These are phyloP conservation scores for Criorhina ranunculi DNA, from an alignment of 2,888 invertebrate genomes.

Conservation along the genomic window DNA sequence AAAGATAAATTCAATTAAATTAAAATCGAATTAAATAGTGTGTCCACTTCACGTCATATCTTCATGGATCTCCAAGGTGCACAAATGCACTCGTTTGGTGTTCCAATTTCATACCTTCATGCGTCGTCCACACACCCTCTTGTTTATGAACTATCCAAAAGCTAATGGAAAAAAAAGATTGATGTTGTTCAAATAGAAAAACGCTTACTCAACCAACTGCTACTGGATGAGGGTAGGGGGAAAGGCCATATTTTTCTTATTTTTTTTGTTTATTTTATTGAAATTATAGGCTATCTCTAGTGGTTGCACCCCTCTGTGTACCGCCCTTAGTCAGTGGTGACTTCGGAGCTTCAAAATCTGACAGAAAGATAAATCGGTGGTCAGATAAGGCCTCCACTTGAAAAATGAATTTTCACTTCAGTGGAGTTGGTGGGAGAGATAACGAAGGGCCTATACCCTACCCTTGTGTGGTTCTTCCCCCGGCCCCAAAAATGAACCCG, in stretches of 20 bases:
- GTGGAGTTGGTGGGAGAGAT: slow-evolving; percentile 36
- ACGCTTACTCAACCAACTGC: slow-evolving; percentile 21
- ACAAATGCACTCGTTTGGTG: slow-evolving; percentile 16
- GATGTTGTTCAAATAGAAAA: slow-evolving; percentile 62
- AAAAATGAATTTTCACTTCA: slow-evolving; percentile 63
- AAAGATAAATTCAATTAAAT: slow-evolving; percentile 44
- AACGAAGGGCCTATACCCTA: slow-evolving; percentile 49
- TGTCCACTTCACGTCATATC: slow-evolving; percentile 51
- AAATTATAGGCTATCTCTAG: slow-evolving; percentile 36
- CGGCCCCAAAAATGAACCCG: background rate
- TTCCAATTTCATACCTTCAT: background rate
- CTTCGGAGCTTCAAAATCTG: slow-evolving; percentile 59
- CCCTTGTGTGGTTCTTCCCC: background rate
- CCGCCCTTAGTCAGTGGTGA: slow-evolving; percentile 29
- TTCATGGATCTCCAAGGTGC: slow-evolving; percentile 8
- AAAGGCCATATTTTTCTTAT: too few species aligned
- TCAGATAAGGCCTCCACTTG: slow-evolving; percentile 71
- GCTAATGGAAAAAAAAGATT: slow-evolving; percentile 58
- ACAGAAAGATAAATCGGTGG: slow-evolving; percentile 76
- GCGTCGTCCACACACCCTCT: background rate
- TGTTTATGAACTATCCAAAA: slow-evolving; percentile 9
- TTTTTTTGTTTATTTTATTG: slow-evolving; percentile 42
- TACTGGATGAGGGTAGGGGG: background rate
- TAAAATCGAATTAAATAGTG: slow-evolving; percentile 59
- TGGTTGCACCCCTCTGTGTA: background rate